Evolutionary conservation across 1,140 invertebrate genomes (phyloP), one percentile per base, ranked within the genome.

Genomic region (Plectus sambesii): DNA sequence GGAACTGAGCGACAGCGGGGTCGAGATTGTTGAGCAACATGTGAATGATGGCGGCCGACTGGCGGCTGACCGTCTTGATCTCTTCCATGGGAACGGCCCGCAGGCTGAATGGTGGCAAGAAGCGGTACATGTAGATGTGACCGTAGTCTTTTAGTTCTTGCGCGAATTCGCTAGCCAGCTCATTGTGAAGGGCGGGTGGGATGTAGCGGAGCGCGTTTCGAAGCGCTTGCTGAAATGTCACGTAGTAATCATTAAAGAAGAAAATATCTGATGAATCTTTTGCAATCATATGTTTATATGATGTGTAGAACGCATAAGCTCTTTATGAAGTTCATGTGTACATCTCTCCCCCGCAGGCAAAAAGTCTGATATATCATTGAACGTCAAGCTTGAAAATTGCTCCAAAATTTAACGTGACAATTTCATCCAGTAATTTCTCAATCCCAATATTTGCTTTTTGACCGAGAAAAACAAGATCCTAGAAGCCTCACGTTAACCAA

Each of bases 121-220:
- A 80, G 38, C 80, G 65, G 63, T 80, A 82, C 76, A 81, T 81
- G 64, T 81, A 82, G 53, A 82, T 81, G 55, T 81, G 80, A 2
- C 80, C 80, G 68, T 74, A 80, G 0, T 63, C 55, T 9, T 70
- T 53, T 17, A 81, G 66, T 63, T 81, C 80, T 12, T 72, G 53
- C 2, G 70, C 71, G 66, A 81, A 81, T 60, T 81, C 80, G 9
- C 64, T 50, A 0, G 72, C 73, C 44, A 81, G 58, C 2, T 60
- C 37, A 9, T 61, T 51, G 54, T 81, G 80, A 24, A 69, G 53
- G 19, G 71, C 15, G 1, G 53, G 46, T 2, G 80, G 80, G 58
- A 81, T 77, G 61, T 81, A 81, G 15, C 80, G 72, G 5, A 81
- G 67, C 5, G 78, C 76, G 71, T 81, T 81, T 25, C 68, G 51